These are phyloP conservation scores for Thymelicus acteon DNA, from an alignment of 2,888 invertebrate species.

Conservation along the genomic window DNA sequence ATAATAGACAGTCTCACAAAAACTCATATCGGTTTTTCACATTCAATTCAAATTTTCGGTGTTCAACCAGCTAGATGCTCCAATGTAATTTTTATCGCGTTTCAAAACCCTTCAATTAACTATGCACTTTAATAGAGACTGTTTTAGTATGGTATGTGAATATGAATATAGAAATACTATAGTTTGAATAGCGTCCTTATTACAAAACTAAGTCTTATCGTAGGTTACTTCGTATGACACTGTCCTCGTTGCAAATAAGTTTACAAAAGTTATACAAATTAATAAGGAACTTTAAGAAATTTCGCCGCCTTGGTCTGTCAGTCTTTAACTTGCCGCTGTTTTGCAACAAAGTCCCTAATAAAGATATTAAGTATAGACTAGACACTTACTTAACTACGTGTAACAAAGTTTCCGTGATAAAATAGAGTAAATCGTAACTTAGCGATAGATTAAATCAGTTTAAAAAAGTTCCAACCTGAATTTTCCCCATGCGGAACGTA, in stretches of 20 bases:
- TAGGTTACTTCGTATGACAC: too few relatives aligned
- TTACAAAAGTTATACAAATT: too few relatives aligned
- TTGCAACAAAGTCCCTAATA: too few relatives aligned
- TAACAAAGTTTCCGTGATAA: not conserved
- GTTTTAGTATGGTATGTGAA: too few relatives aligned
- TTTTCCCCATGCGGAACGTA: conserved; percentile 6
- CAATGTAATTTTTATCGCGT: not conserved
- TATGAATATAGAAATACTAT: too few relatives aligned
- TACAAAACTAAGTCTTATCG: too few relatives aligned
- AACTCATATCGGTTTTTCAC: not conserved
- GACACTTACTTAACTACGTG: not conserved
- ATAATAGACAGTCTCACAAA: not conserved
- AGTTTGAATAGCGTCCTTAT: too few relatives aligned
- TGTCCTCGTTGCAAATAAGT: too few relatives aligned
- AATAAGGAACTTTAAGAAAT: too few relatives aligned
- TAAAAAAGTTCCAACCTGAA: conserved; percentile 13
- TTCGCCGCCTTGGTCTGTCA: too few relatives aligned
- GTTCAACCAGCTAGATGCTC: not conserved
- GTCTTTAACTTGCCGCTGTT: too few relatives aligned
- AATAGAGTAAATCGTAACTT: conserved; percentile 4
- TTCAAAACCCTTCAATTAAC: not conserved
- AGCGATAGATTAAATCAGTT: conserved; percentile 21
- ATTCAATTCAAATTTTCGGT: not conserved
- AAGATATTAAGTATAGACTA: not conserved
- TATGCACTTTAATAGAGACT: too few relatives aligned